Base-by-base conservation (phyloP, 2,888 invertebrate genomes). In the Acleris cristana region DNA sequence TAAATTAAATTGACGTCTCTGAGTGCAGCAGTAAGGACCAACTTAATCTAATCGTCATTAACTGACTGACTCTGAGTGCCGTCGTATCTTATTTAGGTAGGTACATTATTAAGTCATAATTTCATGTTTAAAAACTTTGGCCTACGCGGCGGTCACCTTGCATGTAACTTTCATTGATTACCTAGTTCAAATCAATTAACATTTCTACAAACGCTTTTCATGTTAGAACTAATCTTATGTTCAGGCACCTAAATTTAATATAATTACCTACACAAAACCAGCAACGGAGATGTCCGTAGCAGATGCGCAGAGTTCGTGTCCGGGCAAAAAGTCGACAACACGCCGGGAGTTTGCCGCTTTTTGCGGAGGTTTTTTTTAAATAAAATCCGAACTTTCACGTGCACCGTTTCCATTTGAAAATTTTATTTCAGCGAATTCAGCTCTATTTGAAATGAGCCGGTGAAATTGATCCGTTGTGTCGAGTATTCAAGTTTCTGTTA, bases 371-470 rank as follows among this genome's bases (percentile, higher is more conserved):
- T 57, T 57, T 57, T 57, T 57, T 48, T 48, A 58, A 16, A 58
- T 26, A 18, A 18, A 48, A 51, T 21, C 21, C 18, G 19, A 58
- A 48, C 23, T 58, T 48, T 48, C 26, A 26, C 58, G 26, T 48
- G 45, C 48, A n/a, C 10, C 58, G 26, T 45, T n/a, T n/a, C 48
- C 58, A 23, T 26, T 19, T 58, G 26, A 45, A 48, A 26, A 6
- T 30, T n/a, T 57, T 48, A 58, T 58, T 58, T 58, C 48, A 58
- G 18, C n/a, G 48, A 26, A 48, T 56, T 21, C 56, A 21, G 21
- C 18, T n/a, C 48, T n/a, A 18, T 48, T n/a, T 48, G 7, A 48
- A 48, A 48, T 48, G 48, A 48, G 48, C n/a, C 48, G n/a, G 48
- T 18, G 6, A 8, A 48, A 48, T n/a, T 5, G 48, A 18, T 40